Conservation (phyloP, 2,797 vertebrate genomes). For the Coluber constrictor region DNA sequence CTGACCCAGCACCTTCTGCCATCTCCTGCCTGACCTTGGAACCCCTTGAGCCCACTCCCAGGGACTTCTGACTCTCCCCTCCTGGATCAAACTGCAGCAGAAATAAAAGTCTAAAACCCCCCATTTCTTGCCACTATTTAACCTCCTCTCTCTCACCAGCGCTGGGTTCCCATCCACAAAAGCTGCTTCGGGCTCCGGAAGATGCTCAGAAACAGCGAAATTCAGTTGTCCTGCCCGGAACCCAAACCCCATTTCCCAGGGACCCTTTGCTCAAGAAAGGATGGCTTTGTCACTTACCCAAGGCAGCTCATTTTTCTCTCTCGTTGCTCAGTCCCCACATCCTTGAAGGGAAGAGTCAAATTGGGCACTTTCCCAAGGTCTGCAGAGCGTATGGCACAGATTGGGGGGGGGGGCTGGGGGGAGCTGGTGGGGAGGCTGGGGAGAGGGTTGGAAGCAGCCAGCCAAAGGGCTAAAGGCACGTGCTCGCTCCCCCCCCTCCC, state of each 20-base stretch:
- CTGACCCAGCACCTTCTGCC: neutral
- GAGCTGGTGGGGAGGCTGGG: neutral
- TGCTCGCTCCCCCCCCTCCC: slow-evolving; percentile 51
- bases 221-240: neutral
- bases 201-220: slow-evolving; percentile 31
- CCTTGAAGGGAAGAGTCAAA: slow-evolving; percentile 37
- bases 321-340: slow-evolving; percentile 54
- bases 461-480: neutral
- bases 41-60: fast-evolving
- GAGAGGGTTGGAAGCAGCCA: slow-evolving; percentile 4
- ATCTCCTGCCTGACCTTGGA: neutral
- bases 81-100: fast-evolving
- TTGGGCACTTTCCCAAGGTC: slow-evolving; percentile 24
- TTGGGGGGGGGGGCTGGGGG: neutral
- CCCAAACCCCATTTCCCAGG: neutral
- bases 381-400: slow-evolving; percentile 44
- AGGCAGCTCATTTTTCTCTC: slow-evolving; percentile 80
- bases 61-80: fast-evolving
- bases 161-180: fast-evolving
- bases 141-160: neutral
- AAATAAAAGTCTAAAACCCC: neutral
- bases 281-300: slow-evolving; percentile 75
- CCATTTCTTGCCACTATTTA: neutral
- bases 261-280: neutral
- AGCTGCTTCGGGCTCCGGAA: neutral